Base-by-base conservation (phyloP, 2,888 invertebrate genomes). In the Trissolcus brochymenae region DNA sequence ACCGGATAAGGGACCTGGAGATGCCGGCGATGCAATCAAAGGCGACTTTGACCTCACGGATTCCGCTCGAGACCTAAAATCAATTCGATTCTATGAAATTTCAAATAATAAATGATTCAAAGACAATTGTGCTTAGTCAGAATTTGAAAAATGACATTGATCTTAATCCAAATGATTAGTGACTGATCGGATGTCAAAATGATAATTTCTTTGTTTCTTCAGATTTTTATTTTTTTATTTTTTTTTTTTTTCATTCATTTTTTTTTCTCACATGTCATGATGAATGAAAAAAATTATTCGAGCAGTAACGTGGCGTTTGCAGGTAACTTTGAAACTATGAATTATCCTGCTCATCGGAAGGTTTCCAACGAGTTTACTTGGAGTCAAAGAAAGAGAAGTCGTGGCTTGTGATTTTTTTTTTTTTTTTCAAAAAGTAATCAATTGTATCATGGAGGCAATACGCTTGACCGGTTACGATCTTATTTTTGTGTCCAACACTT, bases 41-140 rank as follows among this genome's bases (percentile, higher is more conserved):
- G 89, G 89, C 35, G 89, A 89, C 72, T 89, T 89, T 16, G 89
- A 89, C 80, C 89, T 85, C 54, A 87, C 88, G n/a, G 89, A 89
- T 40, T 88, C 88, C 14, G 88, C 86, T 83, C 88, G 84, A 74
- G 89, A 89, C 82, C 89, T 89, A 81, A 70, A 86, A 81, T 25
- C 46, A 68, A 60, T 50, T 40, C 13, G 46, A 17, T 46, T 13
- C 25, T 35, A 9, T 9, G 6, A 0, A 7, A 35, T 35, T 35
- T 9, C 7, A 35, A 9, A 4, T 35, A 0, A 7, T 11, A 9
- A 35, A 35, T 35, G 1, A 35, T 35, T 2, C 9, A 35, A 25
- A 25, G 25, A 25, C 25, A 25, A 25, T 6, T 25, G 35, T 35
- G 35, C 35, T 35, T 1, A 35, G 0, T 25, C 2, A 25, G 4